Base-by-base conservation (phyloP, 2,113 vertebrate genomes). In the Regulus satrapa region DNA sequence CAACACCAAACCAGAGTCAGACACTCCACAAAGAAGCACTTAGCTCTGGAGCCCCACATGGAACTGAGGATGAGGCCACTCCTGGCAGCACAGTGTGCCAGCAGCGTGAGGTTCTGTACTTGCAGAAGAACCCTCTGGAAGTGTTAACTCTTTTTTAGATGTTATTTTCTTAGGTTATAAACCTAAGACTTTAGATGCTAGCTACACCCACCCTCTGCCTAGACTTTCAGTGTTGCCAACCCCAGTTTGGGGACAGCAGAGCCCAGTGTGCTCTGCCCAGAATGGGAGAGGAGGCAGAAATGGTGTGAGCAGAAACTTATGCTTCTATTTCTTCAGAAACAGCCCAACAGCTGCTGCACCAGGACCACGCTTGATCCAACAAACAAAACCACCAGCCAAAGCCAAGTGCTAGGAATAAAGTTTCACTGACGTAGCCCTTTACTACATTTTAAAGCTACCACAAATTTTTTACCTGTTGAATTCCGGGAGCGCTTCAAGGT, bases 401-500 rank as follows among this genome's bases (percentile, higher is more conserved):
- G 43, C 34, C n/a, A 58, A 55, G 54, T 1, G 2, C 49, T 11
- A 36, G 18, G 40, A 59, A 43, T 17, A 52, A 48, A 40, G 40
- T 38, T 28, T 58, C 68, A 25, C 7, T 28, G 25, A 32, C 1
- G 1, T 8, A 20, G 32, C 34, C 43, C 36, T n/a, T n/a, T 5
- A 16, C 3, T 9, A 23, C 14, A 28, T 26, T 45, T 46, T n/a
- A 34, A 40, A 64, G 49, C 34, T 40, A 59, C n/a, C 14, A 7
- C 17, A 41, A 6, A 3, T 12, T 19, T 10, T 80, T 91, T 54
- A 99, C 99, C 98, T 98, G 98, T 99, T 99, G 96, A 99, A 99
- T 86, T 99, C 98, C 4, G 98, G 98, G 8, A 99, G 98, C 21
- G 98, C 98, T 31, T 99, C 98, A 63, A 99, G 98, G 89, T 99